A percentile compares a stretch with the other conserved stretches of the same genome.
Evolutionary conservation across 1,140 invertebrate species (phyloP).

Genomic region (Scaptomyza pallida): DNA sequence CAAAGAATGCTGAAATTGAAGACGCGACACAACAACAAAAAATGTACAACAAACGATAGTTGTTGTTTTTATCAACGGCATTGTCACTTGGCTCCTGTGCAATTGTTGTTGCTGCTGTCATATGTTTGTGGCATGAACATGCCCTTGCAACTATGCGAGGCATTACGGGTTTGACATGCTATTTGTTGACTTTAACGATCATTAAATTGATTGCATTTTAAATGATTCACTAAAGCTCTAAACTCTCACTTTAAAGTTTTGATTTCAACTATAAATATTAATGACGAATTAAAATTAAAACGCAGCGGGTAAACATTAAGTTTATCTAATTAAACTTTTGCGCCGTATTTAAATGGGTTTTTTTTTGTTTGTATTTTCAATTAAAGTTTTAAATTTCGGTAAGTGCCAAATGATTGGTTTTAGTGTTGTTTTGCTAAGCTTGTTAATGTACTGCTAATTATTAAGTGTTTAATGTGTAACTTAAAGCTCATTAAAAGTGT

Average conservation of each 20-base stretch:
- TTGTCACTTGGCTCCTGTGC: conserved; percentile 19
- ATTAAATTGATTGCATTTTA: conserved; percentile 2
- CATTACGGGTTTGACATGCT: conserved; percentile 2
- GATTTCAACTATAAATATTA: background rate
- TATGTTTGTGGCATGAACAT: conserved; percentile 6
- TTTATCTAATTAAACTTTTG: too few relatives aligned
- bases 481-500: too few relatives aligned
- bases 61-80: background rate
- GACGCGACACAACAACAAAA: conserved; percentile 42
- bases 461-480: too few relatives aligned
- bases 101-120: conserved; percentile 20
- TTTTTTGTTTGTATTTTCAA: too few relatives aligned
- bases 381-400: too few relatives aligned
- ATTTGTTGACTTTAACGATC: conserved; percentile 1
- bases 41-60: conserved; percentile 30
- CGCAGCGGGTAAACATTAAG: background rate
- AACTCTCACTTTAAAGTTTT: background rate
- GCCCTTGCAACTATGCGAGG: conserved; percentile 21
- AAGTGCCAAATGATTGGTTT: too few relatives aligned
- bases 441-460: too few relatives aligned
- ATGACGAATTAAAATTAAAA: background rate
- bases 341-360: too few relatives aligned
- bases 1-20: conserved; percentile 80
- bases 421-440: too few relatives aligned
- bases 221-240: background rate